phyloP scores from a whole-genome alignment of 2,888 invertebrate species.

The Drosophila monieri region DNA sequence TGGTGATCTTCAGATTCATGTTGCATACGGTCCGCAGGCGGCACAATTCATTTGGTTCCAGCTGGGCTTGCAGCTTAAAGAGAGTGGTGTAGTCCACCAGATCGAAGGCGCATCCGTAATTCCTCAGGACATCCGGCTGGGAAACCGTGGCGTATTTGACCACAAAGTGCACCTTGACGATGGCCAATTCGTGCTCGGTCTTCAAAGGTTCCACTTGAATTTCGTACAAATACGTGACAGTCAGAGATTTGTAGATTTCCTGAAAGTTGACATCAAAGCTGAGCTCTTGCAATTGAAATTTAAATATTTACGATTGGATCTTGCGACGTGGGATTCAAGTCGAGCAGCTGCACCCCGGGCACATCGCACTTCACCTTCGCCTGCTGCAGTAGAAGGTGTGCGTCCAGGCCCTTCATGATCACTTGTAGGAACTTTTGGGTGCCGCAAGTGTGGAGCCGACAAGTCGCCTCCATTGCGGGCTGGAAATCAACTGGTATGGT shows the following conservation, averaged over 20 bases:
- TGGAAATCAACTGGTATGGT: slow-evolving; percentile 91
- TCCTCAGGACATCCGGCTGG: slow-evolving; percentile 81
- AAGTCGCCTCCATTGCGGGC: slow-evolving; percentile 91
- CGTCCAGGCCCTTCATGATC: slow-evolving; percentile 87
- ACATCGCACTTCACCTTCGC: slow-evolving; percentile 86
- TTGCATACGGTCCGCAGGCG: slow-evolving; percentile 95
- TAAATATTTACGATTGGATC: slow-evolving; percentile 85
- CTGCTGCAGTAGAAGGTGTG: slow-evolving; percentile 85
- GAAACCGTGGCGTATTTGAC: slow-evolving; percentile 85
- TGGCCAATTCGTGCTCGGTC: slow-evolving; percentile 85
- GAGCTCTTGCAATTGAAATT: neutral
- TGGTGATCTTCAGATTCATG: slow-evolving; percentile 89
- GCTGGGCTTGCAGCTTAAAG: slow-evolving; percentile 88
- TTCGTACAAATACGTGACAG: slow-evolving; percentile 94
- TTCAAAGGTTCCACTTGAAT: slow-evolving; percentile 87
- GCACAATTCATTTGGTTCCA: slow-evolving; percentile 94
- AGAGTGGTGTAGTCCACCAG: slow-evolving; percentile 93
- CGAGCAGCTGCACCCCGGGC: slow-evolving; percentile 86
- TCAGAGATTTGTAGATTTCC: slow-evolving; percentile 90
- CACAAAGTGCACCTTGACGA: slow-evolving; percentile 88
- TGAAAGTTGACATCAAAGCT: slow-evolving; percentile 74
- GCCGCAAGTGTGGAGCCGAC: slow-evolving; percentile 93
- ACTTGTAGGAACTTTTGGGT: slow-evolving; percentile 94
- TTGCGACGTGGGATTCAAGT: slow-evolving; percentile 87
- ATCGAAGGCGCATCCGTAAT: slow-evolving; percentile 90